Conservation (phyloP, 2,113 vertebrate genomes). For the Lampris megalopsis region DNA sequence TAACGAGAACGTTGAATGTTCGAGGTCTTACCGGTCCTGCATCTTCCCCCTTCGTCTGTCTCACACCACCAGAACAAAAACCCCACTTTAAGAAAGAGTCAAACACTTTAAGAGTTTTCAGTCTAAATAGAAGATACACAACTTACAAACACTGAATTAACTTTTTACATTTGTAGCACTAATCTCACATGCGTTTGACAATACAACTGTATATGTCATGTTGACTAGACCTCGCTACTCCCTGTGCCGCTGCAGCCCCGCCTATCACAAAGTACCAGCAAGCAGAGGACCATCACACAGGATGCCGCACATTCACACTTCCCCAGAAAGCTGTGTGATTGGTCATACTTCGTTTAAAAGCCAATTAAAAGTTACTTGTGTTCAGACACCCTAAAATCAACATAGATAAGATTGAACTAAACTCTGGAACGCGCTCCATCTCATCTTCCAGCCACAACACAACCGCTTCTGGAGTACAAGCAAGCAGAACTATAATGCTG, state of each 20-base stretch:
- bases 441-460: too few relatives aligned
- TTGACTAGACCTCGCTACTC: not conserved
- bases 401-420: not conserved
- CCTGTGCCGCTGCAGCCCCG: slow-evolving; percentile 21
- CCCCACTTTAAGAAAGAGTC: slow-evolving; percentile 36
- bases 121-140: not conserved
- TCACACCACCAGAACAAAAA: slow-evolving; percentile 18
- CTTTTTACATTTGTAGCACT: not conserved
- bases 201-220: not conserved
- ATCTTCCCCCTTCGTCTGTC: slow-evolving; percentile 5
- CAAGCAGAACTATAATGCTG: slow-evolving; percentile 40
- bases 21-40: not conserved
- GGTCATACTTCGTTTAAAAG: slow-evolving; percentile 12
- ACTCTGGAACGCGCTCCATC: not conserved
- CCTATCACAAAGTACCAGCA: not conserved
- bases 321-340: slow-evolving; percentile 42
- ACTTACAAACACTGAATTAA: not conserved
- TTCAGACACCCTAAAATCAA: slow-evolving; percentile 25
- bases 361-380: slow-evolving; percentile 16
- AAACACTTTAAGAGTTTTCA: not conserved
- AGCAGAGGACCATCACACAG: not conserved
- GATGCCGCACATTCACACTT: slow-evolving; percentile 54
- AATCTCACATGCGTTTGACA: slow-evolving; percentile 4
- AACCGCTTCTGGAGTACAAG: slow-evolving; percentile 30
- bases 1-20: slow-evolving; percentile 3